Evolutionary conservation across 2,113 vertebrate genomes (phyloP), one percentile per base, ranked within the genome.

Genomic region (Ameiurus melas): DNA sequence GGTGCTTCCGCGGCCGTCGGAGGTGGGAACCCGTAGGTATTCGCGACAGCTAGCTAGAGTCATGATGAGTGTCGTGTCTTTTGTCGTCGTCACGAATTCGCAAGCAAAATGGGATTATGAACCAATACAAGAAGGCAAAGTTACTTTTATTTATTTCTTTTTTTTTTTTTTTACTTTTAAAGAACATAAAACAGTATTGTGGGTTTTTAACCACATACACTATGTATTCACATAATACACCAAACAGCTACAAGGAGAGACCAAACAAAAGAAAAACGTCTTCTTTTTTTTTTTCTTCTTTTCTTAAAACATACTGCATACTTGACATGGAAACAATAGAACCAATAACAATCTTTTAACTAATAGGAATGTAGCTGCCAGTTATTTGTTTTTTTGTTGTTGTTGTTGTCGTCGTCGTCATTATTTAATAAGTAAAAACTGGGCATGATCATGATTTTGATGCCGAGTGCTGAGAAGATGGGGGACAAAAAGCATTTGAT

Each of bases 161-260:
- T 94, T 94, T 93, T 96, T 86, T 90, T 86, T 92, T 95, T 91
- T 88, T 89, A 95, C 94, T 94, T 94, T 95, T 93, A 92, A 93
- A 93, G 94, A 96, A 97, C 96, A 96, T 95, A 95, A 96, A 96
- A 96, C 95, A 96, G 95, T 95, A 96, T 94, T 93, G 95, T 96
- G 95, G 95, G 84, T 80, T 94, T 93, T 86, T 47, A 47, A 94
- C 95, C 96, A 96, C 95, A 95, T 96, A 96, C 95, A 95, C 95
- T 96, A 96, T 96, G 94, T 96, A 96, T 96, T 96, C 95, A 96
- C 96, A 96, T 96, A 93, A 95, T 95, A 96, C 95, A 96, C 95
- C 94, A 95, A 94, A 96, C 96, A 96, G 94, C 95, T 96, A 96
- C 96, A 95, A 95, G 95, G 95, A 95, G 95, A 95, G 95, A 95